phyloP scores from a whole-genome alignment of 2,113 vertebrate species.

The Menidia beryllina region DNA sequence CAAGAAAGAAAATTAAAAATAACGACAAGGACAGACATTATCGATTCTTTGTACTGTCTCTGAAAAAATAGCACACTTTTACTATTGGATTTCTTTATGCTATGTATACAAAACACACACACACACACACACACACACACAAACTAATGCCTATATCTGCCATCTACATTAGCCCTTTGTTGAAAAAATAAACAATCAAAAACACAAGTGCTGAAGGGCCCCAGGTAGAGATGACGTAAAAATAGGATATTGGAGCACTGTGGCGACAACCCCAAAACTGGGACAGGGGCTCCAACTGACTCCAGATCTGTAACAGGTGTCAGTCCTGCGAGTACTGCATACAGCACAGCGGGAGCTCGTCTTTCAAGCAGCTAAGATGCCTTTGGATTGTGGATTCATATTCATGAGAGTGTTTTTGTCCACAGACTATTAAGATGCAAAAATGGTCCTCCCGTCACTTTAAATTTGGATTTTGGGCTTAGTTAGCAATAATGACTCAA shows the following conservation, averaged over 20 bases:
- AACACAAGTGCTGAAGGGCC: too few species aligned
- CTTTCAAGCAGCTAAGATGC: not conserved
- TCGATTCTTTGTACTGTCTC: conserved; percentile 28
- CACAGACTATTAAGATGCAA: not conserved
- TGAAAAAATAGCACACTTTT: conserved; percentile 40
- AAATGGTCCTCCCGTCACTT: conserved; percentile 2
- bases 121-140: too few species aligned
- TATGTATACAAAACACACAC: too few species aligned
- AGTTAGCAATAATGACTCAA: not conserved
- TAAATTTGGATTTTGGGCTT: conserved; percentile 8
- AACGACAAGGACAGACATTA: conserved; percentile 55
- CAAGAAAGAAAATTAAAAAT: conserved; percentile 54
- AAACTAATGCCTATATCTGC: too few species aligned
- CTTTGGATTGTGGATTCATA: conserved; percentile 9
- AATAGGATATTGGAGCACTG: not conserved
- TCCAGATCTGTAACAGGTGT: not conserved
- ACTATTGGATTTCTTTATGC: conserved; percentile 4
- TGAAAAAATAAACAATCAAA: too few species aligned
- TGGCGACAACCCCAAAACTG: not conserved
- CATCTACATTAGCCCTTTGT: too few species aligned
- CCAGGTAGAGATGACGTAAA: too few species aligned
- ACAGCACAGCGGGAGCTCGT: not conserved
- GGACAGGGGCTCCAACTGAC: not conserved
- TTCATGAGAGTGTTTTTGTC: conserved; percentile 15
- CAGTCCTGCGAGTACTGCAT: not conserved